Percentiles rank a stretch among this genome's conserved stretches.
Evolutionary conservation across 2,797 vertebrate genomes (phyloP).

Genomic region (Spinus pinus): DNA sequence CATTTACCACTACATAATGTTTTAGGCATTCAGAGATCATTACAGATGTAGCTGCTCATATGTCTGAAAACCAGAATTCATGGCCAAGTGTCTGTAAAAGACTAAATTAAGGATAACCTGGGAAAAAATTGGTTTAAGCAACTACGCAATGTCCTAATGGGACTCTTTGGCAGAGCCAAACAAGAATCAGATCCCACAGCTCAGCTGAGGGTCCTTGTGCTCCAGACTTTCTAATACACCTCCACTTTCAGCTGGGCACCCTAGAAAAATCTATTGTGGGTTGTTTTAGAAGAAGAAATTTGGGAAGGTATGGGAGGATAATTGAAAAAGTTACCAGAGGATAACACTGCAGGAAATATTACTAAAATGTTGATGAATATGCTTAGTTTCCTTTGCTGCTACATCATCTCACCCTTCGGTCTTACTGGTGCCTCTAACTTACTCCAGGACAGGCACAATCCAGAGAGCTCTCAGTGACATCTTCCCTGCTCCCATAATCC

Average conservation of each 20-base stretch:
- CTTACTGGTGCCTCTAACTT: not conserved
- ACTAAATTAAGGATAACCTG: not conserved
- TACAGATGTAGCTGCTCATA: not conserved
- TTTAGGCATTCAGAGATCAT: not conserved
- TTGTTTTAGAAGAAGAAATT: not conserved
- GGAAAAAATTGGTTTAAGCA: not conserved
- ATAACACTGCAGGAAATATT: not conserved
- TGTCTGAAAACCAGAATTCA: not conserved
- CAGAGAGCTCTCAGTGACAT: not conserved
- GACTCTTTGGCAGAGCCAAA: not conserved
- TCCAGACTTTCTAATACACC: accelerated
- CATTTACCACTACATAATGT: not conserved
- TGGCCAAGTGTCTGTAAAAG: not conserved
- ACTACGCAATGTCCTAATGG: accelerated
- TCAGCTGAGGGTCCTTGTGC: not conserved
- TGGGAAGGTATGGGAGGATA: not conserved
- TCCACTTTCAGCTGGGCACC: not conserved
- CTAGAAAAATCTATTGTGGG: not conserved
- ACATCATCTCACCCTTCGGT: not conserved
- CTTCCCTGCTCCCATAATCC: not conserved
- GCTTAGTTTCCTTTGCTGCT: not conserved
- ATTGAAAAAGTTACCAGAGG: not conserved
- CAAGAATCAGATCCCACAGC: not conserved
- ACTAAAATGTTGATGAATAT: not conserved
- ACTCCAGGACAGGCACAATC: not conserved